Conservation (phyloP, 1,140 invertebrate genomes). For the Bombus vancouverensis region DNA sequence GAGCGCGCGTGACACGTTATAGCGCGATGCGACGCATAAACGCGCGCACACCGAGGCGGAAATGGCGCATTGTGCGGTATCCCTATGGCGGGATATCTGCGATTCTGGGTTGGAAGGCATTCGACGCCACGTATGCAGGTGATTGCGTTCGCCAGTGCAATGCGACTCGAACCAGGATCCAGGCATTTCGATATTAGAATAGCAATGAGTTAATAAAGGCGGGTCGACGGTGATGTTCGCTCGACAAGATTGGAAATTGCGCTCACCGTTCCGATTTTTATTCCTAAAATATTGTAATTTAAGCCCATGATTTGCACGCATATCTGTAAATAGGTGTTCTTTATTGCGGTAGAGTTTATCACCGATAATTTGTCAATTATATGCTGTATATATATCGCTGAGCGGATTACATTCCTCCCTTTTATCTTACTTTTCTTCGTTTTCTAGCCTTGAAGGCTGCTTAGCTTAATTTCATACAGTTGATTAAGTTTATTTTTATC, state of each 20-base stretch:
- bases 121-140: constrained; percentile 54
- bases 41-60: background rate
- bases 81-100: constrained; percentile 52
- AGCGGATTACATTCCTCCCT: accelerated
- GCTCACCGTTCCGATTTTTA: background rate
- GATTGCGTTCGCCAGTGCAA: constrained; percentile 54
- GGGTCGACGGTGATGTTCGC: background rate
- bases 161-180: constrained; percentile 23
- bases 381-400: too few relatives aligned
- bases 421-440: too few relatives aligned
- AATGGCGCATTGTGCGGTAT: constrained; percentile 54
- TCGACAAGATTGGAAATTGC: background rate
- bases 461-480: too few relatives aligned
- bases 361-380: too few relatives aligned
- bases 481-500: too few relatives aligned
- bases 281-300: too few relatives aligned
- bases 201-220: constrained; percentile 36
- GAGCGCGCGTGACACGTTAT: background rate
- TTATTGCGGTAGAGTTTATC: too few relatives aligned
- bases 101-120: constrained; percentile 58
- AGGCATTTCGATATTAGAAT: constrained; percentile 58
- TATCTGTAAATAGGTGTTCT: too few relatives aligned
- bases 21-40: background rate
- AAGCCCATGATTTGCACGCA: background rate
- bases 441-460: too few relatives aligned